These are phyloP conservation scores for Drosophila lutescens DNA, from an alignment of 2,888 invertebrate species.

Conservation along the genomic window DNA sequence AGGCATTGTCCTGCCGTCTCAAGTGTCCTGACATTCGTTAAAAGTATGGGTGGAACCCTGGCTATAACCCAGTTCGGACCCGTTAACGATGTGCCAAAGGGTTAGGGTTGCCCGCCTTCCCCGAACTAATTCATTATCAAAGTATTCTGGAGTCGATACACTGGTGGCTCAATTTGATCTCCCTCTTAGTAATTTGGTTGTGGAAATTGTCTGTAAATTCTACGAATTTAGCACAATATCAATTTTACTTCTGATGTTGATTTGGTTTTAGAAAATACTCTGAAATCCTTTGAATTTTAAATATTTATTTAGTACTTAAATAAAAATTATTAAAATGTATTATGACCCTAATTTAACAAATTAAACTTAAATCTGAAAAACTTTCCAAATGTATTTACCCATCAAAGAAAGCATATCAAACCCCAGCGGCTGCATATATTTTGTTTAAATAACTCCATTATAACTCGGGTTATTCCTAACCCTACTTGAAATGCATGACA, in stretches of 20 bases:
- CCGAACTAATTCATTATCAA: conserved; percentile 31
- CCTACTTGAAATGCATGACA: conserved; percentile 51
- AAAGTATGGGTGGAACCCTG: conserved; percentile 30
- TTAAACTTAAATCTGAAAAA: too few relatives aligned
- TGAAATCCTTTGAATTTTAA: too few relatives aligned
- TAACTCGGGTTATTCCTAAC: not conserved
- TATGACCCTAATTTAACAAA: not conserved
- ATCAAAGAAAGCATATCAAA: not conserved
- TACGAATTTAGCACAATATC: too few relatives aligned
- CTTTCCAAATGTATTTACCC: not conserved
- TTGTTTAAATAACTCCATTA: not conserved
- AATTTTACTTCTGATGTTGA: not conserved
- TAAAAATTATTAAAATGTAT: not conserved
- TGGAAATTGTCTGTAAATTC: not conserved
- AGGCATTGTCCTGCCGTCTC: conserved; percentile 54
- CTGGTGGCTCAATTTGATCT: not conserved
- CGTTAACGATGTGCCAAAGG: conserved; percentile 44
- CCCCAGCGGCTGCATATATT: not conserved
- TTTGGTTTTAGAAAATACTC: not conserved
- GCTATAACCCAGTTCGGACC: conserved; percentile 12
- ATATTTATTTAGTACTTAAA: too few relatives aligned
- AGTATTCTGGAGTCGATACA: not conserved
- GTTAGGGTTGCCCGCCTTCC: not conserved
- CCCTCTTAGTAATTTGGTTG: not conserved
- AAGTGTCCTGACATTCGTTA: conserved; percentile 42